These are phyloP conservation scores for Cettia cetti DNA, from an alignment of 2,113 vertebrate species.

Conservation along the genomic window DNA sequence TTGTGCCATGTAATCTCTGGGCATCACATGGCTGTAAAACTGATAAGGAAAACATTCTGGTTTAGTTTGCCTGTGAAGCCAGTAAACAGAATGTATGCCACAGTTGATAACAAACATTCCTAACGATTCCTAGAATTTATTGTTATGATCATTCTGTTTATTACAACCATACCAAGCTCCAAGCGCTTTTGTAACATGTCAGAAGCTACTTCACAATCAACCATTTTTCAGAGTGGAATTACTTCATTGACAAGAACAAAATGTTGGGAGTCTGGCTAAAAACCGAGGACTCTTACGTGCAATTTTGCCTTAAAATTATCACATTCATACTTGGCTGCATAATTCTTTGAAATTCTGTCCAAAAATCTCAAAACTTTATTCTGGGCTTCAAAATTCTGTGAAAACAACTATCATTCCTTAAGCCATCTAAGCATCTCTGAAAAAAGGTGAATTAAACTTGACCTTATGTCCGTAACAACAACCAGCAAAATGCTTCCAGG, in stretches of 20 bases:
- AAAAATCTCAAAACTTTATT: not conserved
- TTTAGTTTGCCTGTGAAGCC: not conserved
- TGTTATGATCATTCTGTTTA: not conserved
- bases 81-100: not conserved
- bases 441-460: not conserved
- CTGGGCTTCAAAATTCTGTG: not conserved
- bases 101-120: not conserved
- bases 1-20: not conserved
- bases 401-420: not conserved
- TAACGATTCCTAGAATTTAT: not conserved
- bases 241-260: not conserved
- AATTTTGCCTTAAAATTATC: not conserved
- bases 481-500: not conserved
- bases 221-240: not conserved
- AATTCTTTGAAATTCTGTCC: not conserved
- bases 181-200: not conserved
- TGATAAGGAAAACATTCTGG: not conserved
- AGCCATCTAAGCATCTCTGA: not conserved
- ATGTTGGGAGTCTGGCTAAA: not conserved
- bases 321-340: not conserved
- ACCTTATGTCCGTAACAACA: not conserved
- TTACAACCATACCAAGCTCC: not conserved
- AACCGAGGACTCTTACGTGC: not conserved
- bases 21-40: not conserved
- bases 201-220: not conserved